Conservation (phyloP, 2,113 vertebrate species). For the Aphelocoma coerulescens region DNA sequence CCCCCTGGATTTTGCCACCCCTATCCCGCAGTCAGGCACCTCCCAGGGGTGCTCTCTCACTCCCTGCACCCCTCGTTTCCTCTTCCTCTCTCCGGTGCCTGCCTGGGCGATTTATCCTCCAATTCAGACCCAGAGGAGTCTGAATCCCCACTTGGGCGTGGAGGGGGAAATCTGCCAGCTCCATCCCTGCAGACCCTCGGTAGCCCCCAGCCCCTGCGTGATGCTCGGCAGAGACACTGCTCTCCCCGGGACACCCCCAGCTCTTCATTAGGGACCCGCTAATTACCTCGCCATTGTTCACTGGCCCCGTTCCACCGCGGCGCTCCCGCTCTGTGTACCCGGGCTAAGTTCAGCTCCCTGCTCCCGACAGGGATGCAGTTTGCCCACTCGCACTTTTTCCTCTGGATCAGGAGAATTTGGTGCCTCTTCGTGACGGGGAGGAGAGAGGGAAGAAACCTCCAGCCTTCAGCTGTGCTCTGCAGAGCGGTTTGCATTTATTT, state of each 20-base stretch:
- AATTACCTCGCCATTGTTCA: not conserved
- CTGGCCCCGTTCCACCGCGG: not conserved
- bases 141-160: too few relatives aligned
- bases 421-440: not conserved
- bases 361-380: not conserved
- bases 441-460: not conserved
- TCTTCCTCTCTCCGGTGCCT: not conserved
- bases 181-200: not conserved
- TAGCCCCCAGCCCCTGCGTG: rapidly evolving
- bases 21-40: rapidly evolving
- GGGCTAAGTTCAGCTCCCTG: not conserved
- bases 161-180: not conserved
- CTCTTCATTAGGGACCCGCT: not conserved
- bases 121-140: rapidly evolving
- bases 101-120: not conserved
- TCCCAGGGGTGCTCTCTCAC: rapidly evolving
- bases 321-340: rapidly evolving
- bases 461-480: not conserved
- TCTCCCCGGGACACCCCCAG: not conserved
- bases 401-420: not conserved
- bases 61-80: not conserved
- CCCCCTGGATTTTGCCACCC: not conserved
- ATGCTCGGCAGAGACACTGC: not conserved
- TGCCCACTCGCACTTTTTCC: not conserved
- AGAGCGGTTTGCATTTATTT: rapidly evolving